Evolutionary conservation across 2,797 vertebrate genomes (phyloP), one percentile per base, ranked within the genome.

Genomic region (Neosilurus hyrtlii): DNA sequence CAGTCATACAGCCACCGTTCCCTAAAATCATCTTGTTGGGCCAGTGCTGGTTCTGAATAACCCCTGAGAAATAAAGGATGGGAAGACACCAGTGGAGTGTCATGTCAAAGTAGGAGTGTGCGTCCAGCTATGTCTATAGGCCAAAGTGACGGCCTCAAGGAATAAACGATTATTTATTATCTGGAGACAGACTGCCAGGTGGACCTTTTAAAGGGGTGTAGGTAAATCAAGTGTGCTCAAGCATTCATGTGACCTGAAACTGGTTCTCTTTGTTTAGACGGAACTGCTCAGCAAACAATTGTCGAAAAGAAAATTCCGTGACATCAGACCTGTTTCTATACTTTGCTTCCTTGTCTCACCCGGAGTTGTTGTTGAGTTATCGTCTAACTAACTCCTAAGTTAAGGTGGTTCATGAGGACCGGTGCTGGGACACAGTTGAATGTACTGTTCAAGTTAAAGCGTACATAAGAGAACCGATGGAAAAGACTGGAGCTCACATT

Each of bases 181-280:
- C 26, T 52, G 6, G 68, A 71, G 22, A 49, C 67, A 49, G 20
- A 43, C 35, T 54, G 71, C 49, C 52, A 57, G 26, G 51, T 26
- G 24, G 9, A 62, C 22, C 24, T 63, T 49, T 77, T 74, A 30
- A 72, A 20, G 57, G 22, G 37, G 20, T 77, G 15, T 62, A 18
- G 2, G 49, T 8, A 76, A 24, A 76, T 43, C 6, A 59, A n/a
- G 20, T 83, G 66, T 66, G 56, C 83, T 75, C 37, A 80, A 35
- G 15, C 10, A 67, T 51, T 37, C 62, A 51, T 49, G 78, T 75
- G 70, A 80, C 20, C 18, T 70, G 14, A 70, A 83, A 80, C 70
- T 59, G 70, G 84, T 83, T 76, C 22, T 3, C 30, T 49, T 62
- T 77, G 71, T 83, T 52, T 80, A 70, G 63, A 70, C 12, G 12